Evolutionary conservation across 2,113 vertebrate genomes (phyloP).

Genomic region (Pycnonotus jocosus): DNA sequence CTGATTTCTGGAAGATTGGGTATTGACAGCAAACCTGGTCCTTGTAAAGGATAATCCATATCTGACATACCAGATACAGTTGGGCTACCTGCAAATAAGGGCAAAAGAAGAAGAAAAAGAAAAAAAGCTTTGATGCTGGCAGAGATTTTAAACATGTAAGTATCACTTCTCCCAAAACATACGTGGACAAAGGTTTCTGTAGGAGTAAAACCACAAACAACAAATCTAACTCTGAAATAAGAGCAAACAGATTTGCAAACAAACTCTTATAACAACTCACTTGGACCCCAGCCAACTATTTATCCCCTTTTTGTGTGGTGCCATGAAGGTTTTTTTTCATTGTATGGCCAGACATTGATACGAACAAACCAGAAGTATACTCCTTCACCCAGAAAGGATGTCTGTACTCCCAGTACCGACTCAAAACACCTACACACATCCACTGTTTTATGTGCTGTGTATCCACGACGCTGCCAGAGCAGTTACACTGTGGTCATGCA

Average conservation of each 20-base stretch:
- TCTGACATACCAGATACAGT: slow-evolving; percentile 93
- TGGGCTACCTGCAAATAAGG: slow-evolving; percentile 80
- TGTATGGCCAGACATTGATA: rapidly evolving
- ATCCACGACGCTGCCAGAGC: not conserved
- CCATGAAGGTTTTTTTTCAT: not conserved
- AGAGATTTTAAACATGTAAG: not conserved
- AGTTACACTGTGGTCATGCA: not conserved
- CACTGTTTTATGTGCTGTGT: not conserved
- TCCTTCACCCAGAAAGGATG: not conserved
- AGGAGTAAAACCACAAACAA: not conserved
- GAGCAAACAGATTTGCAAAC: not conserved
- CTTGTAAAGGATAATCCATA: slow-evolving; percentile 97
- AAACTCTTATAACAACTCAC: not conserved
- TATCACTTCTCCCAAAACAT: rapidly evolving
- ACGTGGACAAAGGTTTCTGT: rapidly evolving
- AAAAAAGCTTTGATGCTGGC: not conserved
- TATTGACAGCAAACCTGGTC: slow-evolving; percentile 84
- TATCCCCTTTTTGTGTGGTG: rapidly evolving
- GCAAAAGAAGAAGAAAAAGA: too few species aligned
- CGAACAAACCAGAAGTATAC: not conserved
- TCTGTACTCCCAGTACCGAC: not conserved
- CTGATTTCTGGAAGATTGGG: slow-evolving; percentile 93
- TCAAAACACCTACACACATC: rapidly evolving
- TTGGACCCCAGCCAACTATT: not conserved
- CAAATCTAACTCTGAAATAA: not conserved